Conservation (phyloP, 2,113 vertebrate genomes). For the Galeopterus variegatus region DNA sequence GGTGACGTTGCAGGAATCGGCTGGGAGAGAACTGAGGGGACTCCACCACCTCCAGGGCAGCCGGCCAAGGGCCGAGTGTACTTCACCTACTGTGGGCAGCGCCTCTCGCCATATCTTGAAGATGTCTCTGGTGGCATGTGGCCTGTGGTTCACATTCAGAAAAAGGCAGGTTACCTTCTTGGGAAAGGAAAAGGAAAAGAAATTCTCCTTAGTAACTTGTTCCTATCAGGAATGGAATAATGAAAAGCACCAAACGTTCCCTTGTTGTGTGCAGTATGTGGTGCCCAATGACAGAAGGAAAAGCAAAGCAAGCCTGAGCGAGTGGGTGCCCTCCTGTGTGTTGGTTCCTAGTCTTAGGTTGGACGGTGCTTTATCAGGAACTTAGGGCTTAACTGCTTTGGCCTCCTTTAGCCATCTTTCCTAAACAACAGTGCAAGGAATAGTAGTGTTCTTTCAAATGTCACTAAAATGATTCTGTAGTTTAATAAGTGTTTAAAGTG, state of each 20-base stretch:
- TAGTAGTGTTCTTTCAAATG: background rate
- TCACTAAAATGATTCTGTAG: background rate
- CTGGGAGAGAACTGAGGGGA: conserved; percentile 98
- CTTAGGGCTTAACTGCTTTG: too few relatives aligned
- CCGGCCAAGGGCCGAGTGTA: conserved; percentile 98
- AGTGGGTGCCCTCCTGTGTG: background rate
- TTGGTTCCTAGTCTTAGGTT: too few relatives aligned
- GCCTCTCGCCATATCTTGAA: conserved; percentile 95
- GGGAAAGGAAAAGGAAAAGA: conserved; percentile 49
- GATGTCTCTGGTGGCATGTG: conserved; percentile 99
- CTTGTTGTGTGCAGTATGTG: accelerated
- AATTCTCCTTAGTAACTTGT: background rate
- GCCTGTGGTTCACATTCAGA: conserved; percentile 99
- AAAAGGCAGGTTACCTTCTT: conserved; percentile 92
- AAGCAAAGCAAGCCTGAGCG: too few relatives aligned
- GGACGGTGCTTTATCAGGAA: background rate
- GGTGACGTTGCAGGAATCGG: conserved; percentile 98
- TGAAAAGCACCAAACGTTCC: background rate
- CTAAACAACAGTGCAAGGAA: background rate
- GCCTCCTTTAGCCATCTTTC: background rate
- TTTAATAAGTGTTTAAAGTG: background rate
- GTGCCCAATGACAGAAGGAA: background rate
- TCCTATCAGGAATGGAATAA: background rate
- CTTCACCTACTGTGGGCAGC: conserved; percentile 98
- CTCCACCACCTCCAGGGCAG: conserved; percentile 97